phyloP scores from a whole-genome alignment of 2,113 vertebrate genomes.

The Hypanus sabinus region DNA sequence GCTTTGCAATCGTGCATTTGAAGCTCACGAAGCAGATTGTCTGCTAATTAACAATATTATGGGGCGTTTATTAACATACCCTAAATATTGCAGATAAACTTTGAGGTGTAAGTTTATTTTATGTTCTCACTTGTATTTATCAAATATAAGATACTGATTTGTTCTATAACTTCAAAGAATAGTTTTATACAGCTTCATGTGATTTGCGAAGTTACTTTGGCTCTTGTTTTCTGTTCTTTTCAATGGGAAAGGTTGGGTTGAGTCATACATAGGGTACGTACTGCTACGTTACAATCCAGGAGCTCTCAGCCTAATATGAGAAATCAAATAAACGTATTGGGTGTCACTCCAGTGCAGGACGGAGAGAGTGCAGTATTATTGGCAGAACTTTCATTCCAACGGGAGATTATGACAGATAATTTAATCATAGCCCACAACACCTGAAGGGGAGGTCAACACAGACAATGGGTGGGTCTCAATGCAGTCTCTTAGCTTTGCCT shows the following conservation, averaged over 20 bases:
- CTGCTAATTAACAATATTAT: neutral
- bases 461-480: neutral
- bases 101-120: conserved; percentile 12
- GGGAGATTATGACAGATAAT: neutral
- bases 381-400: neutral
- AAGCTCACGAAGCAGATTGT: neutral
- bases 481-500: neutral
- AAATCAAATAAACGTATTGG: neutral
- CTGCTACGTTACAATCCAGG: neutral
- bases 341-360: neutral
- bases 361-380: neutral
- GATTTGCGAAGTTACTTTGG: neutral
- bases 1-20: neutral
- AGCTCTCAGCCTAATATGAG: neutral
- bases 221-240: neutral
- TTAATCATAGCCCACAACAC: neutral
- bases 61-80: neutral
- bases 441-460: neutral
- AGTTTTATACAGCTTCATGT: neutral
- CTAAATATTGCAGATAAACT: conserved; percentile 1
- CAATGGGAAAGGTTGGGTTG: neutral
- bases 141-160: neutral
- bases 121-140: neutral
- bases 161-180: neutral
- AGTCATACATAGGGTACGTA: neutral